Base-by-base conservation (phyloP, 2,113 vertebrate species). In the Xenopus borealis region DNA sequence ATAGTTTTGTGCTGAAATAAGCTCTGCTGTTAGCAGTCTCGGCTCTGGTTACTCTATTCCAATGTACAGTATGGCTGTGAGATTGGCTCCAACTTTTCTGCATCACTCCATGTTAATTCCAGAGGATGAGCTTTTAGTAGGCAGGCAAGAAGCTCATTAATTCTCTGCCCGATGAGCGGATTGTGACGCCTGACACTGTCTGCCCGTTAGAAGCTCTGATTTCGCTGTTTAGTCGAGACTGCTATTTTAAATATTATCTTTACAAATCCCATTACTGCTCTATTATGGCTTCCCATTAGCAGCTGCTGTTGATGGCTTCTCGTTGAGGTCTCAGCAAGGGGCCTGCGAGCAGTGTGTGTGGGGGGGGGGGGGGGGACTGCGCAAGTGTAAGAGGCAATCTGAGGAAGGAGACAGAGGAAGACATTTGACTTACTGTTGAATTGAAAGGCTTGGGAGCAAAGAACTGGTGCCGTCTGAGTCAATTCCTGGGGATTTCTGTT, bases 231-330 rank as follows among this genome's bases (percentile, higher is more conserved):
- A 62, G 69, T 12, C 12, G 18, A 47, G 40, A 40, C n/a, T 45
- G 75, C 62, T 83, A 67, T 80, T 69, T 57, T 75, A 86, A 84
- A 74, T 85, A 85, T 85, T 83, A 85, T 85, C 84, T 86, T 83
- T 81, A 78, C 69, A 81, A 82, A 84, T 82, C 61, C 80, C 78
- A 86, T 88, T 89, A 86, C 86, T 84, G 62, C 74, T 69, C 81
- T 83, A 83, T 89, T 88, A 89, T 83, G 66, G 69, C 0, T 86
- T 71, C 71, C 80, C 52, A 83, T 88, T 87, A 90, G 81, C 81
- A 83, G 85, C 83, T 84, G 72, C 69, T 87, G 78, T 82, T 81
- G 81, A 82, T 58, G 78, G 73, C 82, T 83, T 88, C 82, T 78
- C 1, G 27, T 75, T 72, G 83, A 82, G 78, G 64, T 69, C 79